Percentiles rank a stretch among this genome's conserved stretches.
phyloP scores from a whole-genome alignment of 35 echinoderm and acorn worm species.

The Diadema setosum region DNA sequence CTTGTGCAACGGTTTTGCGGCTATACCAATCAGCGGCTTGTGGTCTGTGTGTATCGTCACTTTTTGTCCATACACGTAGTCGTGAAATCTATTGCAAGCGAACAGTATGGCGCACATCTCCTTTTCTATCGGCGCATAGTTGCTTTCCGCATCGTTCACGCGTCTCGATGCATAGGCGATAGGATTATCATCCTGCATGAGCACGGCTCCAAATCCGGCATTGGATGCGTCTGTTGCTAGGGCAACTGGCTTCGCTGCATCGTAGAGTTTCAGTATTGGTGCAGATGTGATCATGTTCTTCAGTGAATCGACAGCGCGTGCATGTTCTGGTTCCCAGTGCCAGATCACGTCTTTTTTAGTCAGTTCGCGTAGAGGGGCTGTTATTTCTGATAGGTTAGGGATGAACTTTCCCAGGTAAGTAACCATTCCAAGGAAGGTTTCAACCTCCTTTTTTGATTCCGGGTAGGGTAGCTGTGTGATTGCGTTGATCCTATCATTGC shows the following conservation, averaged over 20 bases:
- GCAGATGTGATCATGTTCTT: background rate
- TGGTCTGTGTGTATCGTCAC: conserved; percentile 55
- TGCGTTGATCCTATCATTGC: background rate
- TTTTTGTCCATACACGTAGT: conserved; percentile 13
- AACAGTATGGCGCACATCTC: conserved; percentile 28
- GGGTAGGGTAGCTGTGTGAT: background rate
- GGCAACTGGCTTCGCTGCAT: background rate
- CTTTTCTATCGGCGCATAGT: conserved; percentile 28
- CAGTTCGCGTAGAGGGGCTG: background rate
- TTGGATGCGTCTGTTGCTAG: conserved; percentile 51
- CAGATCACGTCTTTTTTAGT: conserved; percentile 1
- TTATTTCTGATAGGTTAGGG: conserved; percentile 19
- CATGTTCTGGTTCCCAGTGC: conserved; percentile 31
- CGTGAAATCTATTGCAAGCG: background rate
- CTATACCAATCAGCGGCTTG: conserved; percentile 52
- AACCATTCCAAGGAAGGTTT: conserved; percentile 29
- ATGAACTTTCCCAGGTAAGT: conserved; percentile 33
- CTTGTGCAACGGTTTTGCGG: conserved; percentile 54
- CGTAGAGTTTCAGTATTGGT: conserved; percentile 28
- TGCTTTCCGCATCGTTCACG: background rate
- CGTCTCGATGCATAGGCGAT: conserved; percentile 45
- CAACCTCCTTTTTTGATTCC: background rate
- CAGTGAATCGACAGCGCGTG: background rate
- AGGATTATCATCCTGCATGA: conserved; percentile 18
- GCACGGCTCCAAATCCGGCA: conserved; percentile 15